Evolutionary conservation across 2,888 invertebrate species (phyloP).

Genomic region (Eilema griseolum): DNA sequence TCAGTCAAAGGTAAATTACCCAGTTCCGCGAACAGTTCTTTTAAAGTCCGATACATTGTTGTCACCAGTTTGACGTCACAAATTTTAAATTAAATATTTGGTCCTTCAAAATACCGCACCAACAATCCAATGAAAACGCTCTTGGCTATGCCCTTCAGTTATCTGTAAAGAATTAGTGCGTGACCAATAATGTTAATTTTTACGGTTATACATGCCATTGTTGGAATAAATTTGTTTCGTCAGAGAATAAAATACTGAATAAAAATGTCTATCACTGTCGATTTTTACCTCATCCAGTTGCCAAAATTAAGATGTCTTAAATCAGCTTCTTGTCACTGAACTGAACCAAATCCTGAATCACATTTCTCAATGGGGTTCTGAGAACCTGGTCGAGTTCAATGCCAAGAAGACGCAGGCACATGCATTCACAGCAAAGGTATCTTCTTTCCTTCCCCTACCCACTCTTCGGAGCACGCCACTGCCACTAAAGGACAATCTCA

Average conservation of each 20-base stretch:
- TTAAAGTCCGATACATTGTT: not conserved
- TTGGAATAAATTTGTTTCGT: slow-evolving; percentile 11
- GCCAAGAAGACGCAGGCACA: too few species aligned
- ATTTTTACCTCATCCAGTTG: not conserved
- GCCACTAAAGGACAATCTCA: too few species aligned
- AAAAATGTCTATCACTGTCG: not conserved
- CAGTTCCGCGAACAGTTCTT: not conserved
- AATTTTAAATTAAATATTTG: not conserved
- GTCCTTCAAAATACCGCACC: not conserved
- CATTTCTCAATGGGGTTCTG: too few species aligned
- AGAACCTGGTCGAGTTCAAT: too few species aligned
- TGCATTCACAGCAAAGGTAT: too few species aligned
- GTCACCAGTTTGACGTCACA: not conserved
- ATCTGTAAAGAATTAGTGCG: not conserved
- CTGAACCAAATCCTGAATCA: too few species aligned
- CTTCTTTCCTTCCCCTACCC: too few species aligned
- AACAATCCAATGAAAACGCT: not conserved
- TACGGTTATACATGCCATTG: slow-evolving; percentile 3
- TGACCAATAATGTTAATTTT: slow-evolving; percentile 7
- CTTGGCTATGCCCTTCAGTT: not conserved
- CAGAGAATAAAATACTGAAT: not conserved
- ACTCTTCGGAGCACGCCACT: too few species aligned
- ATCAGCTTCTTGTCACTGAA: too few species aligned
- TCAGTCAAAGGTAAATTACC: not conserved
- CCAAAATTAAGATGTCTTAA: not conserved